phyloP scores from a whole-genome alignment of 2,797 vertebrate species.

The Tamandua tetradactyla region DNA sequence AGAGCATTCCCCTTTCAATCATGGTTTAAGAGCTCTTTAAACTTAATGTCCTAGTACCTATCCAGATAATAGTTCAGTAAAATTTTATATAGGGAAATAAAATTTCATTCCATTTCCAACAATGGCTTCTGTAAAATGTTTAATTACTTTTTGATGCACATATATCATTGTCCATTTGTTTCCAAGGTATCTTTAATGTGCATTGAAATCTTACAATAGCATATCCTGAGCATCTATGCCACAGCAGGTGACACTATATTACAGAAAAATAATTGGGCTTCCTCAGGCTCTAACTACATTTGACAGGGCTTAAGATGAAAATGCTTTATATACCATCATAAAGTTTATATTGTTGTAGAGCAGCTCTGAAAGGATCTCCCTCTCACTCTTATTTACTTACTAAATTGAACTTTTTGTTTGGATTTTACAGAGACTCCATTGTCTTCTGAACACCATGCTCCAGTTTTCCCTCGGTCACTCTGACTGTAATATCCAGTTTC shows the following conservation, averaged over 20 bases:
- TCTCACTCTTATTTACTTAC: slow-evolving; percentile 4
- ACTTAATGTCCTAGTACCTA: slow-evolving; percentile 59
- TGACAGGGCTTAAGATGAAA: slow-evolving; percentile 9
- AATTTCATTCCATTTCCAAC: slow-evolving; percentile 45
- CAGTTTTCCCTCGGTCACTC: not conserved
- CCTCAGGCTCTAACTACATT: not conserved
- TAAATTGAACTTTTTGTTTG: slow-evolving; percentile 30
- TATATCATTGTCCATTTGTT: slow-evolving; percentile 47
- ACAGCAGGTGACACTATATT: not conserved
- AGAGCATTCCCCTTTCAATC: slow-evolving; percentile 51
- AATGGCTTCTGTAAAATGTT: slow-evolving; percentile 47
- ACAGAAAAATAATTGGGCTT: slow-evolving; percentile 33
- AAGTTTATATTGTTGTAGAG: not conserved
- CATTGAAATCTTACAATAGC: not conserved
- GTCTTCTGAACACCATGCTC: not conserved
- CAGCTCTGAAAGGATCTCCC: not conserved
- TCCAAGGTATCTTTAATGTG: not conserved
- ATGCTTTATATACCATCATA: not conserved
- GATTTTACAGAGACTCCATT: not conserved
- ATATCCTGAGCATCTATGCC: not conserved
- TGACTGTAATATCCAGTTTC: not conserved
- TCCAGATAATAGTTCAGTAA: slow-evolving; percentile 64
- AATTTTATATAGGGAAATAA: slow-evolving; percentile 67
- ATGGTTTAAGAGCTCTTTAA: slow-evolving; percentile 71
- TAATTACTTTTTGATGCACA: slow-evolving; percentile 53